Percentiles rank a stretch among this genome's conserved stretches.
These are phyloP conservation scores for Pitta sordida DNA, from an alignment of 2,113 vertebrate species.

Conservation along the genomic window DNA sequence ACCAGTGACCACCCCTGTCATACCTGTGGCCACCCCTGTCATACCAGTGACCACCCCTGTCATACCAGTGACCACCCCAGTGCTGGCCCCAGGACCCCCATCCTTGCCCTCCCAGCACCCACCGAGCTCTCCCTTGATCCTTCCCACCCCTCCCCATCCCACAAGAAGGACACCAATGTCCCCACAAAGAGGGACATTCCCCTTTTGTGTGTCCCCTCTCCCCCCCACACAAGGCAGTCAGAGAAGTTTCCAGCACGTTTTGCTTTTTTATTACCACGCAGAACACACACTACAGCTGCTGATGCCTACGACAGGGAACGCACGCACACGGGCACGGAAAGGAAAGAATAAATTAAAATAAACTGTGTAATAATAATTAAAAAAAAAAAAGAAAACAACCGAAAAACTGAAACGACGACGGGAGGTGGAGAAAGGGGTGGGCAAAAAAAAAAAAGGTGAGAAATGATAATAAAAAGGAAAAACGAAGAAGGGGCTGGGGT, in stretches of 20 bases:
- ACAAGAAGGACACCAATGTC: accelerated
- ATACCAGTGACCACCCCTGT: background rate
- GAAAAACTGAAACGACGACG: accelerated
- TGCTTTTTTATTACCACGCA: slow-evolving; percentile 67
- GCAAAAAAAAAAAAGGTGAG: background rate
- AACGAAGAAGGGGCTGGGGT: background rate
- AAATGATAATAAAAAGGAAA: background rate
- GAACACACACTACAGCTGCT: slow-evolving; percentile 62
- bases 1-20: too few species aligned
- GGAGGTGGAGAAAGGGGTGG: too few species aligned
- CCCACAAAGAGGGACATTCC: accelerated
- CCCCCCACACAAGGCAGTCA: background rate
- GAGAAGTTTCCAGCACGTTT: background rate
- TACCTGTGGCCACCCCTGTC: background rate
- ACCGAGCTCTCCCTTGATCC: background rate
- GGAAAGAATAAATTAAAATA: slow-evolving; percentile 61
- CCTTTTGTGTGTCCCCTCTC: background rate
- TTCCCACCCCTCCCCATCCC: background rate
- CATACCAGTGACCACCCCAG: background rate
- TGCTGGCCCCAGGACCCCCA: background rate
- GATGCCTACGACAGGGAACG: slow-evolving; percentile 13
- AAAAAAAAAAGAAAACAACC: background rate
- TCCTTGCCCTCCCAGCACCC: background rate
- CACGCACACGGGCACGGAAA: slow-evolving; percentile 24
- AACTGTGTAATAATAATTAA: background rate